Conservation (phyloP, 2,797 vertebrate genomes). For the Sebastes trivittatus region DNA sequence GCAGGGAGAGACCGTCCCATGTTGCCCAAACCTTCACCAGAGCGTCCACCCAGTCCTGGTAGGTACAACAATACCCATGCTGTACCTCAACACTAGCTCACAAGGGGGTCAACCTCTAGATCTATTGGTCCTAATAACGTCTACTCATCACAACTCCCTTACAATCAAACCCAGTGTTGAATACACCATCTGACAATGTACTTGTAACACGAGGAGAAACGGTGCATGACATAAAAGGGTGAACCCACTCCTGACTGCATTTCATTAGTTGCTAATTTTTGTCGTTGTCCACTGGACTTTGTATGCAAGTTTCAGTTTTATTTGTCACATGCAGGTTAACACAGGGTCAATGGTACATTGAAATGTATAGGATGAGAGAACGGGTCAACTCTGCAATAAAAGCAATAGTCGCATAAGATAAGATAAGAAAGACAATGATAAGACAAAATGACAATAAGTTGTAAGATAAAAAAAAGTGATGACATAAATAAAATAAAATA, state of each 20-base stretch:
- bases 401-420: no score
- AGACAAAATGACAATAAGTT: no score
- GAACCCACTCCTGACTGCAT: not conserved
- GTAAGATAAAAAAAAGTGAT: no score
- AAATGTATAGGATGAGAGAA: no score
- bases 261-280: not conserved
- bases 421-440: no score
- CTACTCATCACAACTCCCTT: not conserved
- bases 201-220: not conserved
- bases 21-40: conserved; percentile 3
- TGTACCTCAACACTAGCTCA: not conserved
- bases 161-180: not conserved
- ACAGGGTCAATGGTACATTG: no score
- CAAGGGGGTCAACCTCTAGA: not conserved
- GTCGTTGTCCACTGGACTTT: not conserved
- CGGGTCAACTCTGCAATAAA: no score
- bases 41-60: conserved; percentile 54
- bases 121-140: not conserved
- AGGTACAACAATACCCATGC: not conserved
- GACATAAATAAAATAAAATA: no score
- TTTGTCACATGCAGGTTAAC: no score
- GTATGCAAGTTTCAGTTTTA: not conserved
- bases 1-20: not conserved
- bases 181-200: not conserved
- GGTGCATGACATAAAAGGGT: not conserved